Evolutionary conservation across 2,888 invertebrate genomes (phyloP).

Genomic region (Leptinotarsa rubiginosa): DNA sequence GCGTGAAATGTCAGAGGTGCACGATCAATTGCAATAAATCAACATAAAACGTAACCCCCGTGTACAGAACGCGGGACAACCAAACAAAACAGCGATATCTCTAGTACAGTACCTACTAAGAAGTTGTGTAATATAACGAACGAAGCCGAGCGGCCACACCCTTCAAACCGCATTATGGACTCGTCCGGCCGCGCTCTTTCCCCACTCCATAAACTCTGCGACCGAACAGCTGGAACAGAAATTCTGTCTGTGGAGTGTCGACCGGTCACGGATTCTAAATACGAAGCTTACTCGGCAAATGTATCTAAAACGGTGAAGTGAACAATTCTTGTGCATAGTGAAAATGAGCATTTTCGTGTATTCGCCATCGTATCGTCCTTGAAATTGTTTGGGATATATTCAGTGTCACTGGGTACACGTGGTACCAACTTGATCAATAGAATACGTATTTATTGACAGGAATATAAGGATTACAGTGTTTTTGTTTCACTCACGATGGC

Average conservation of each 20-base stretch:
- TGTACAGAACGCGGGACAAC: not conserved
- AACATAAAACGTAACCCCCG: not conserved
- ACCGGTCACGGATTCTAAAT: conserved; percentile 10
- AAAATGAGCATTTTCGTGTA: not conserved
- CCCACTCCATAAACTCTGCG: conserved; percentile 42
- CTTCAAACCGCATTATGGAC: conserved; percentile 44
- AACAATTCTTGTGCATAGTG: not conserved
- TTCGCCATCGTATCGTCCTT: not conserved
- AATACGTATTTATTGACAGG: conserved; percentile 4
- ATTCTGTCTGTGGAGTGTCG: conserved; percentile 18
- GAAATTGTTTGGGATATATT: not conserved
- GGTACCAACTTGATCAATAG: conserved; percentile 22
- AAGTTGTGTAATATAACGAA: conserved; percentile 1
- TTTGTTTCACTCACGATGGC: conserved; percentile 30
- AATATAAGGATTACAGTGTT: conserved; percentile 21
- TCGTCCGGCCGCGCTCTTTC: conserved; percentile 44
- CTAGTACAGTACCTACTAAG: not conserved
- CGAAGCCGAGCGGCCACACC: conserved; percentile 34
- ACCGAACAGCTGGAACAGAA: conserved; percentile 38
- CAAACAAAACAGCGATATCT: not conserved
- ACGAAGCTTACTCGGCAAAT: not conserved
- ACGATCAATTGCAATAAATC: conserved; percentile 1
- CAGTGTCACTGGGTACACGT: conserved; percentile 21
- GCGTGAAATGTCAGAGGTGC: not conserved
- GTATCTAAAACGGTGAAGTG: not conserved